These are phyloP conservation scores for Amiota communis DNA, from an alignment of 2,888 invertebrate species.

Conservation along the genomic window DNA sequence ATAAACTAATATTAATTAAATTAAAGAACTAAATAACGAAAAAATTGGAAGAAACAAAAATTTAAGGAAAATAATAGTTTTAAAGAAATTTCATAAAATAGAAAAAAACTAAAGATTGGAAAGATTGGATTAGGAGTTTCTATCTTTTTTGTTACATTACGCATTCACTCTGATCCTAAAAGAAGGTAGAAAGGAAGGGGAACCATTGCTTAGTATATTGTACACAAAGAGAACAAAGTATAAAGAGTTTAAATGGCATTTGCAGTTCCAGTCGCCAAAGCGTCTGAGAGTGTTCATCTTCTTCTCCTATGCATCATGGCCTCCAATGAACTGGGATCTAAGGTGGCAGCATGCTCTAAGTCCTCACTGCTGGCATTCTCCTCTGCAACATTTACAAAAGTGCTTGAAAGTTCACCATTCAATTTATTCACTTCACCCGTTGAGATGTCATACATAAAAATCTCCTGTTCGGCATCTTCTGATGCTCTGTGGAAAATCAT, in stretches of 20 bases:
- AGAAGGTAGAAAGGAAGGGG: too few relatives aligned
- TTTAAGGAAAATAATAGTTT: conserved; percentile 10
- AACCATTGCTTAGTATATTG: too few relatives aligned
- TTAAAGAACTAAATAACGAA: conserved; percentile 38
- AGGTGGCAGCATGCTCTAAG: conserved; percentile 75
- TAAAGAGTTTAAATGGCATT: conserved; percentile 15
- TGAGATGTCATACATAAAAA: conserved; percentile 89
- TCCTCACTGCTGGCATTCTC: conserved; percentile 83
- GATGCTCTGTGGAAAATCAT: conserved; percentile 53
- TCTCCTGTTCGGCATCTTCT: conserved; percentile 79
- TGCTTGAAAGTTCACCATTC: conserved; percentile 85
- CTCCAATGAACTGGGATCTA: conserved; percentile 68
- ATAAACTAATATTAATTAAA: conserved; percentile 45
- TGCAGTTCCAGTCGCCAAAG: conserved; percentile 1
- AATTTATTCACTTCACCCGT: conserved; percentile 84
- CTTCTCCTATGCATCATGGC: conserved; percentile 67
- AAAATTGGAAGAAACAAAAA: conserved; percentile 20
- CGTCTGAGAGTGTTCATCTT: conserved; percentile 50
- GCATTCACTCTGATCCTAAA: too few relatives aligned
- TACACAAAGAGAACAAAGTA: too few relatives aligned
- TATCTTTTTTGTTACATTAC: too few relatives aligned
- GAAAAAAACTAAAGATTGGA: too few relatives aligned
- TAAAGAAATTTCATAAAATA: too few relatives aligned
- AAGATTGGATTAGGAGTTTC: too few relatives aligned
- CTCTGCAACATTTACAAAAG: conserved; percentile 90